Evolutionary conservation across 2,888 invertebrate genomes (phyloP), one percentile per base, ranked within the genome.

Genomic region (Diaphora mendica): DNA sequence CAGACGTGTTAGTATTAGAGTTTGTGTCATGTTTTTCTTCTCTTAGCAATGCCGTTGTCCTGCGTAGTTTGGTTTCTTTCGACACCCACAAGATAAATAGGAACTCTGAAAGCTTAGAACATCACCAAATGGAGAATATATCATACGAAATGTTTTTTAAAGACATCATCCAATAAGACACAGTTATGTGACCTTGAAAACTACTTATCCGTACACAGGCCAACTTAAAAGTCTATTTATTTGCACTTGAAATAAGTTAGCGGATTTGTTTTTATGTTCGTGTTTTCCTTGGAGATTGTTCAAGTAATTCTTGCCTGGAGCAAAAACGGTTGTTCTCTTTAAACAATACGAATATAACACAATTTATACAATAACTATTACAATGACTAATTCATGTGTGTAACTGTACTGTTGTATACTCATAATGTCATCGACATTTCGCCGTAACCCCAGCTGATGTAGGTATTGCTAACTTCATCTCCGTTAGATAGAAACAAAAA

Each of bases 101-200:
- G 39, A 39, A 39, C 39, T 39, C 11, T 11, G 9, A 8, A 39
- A 39, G 11, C 39, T 35, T 39, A 39, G 39, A 4, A 8, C 11
- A 39, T 39, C 39, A 39, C 9, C 39, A 20, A 3, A 48, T 48
- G 7, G 17, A 48, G 48, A 48, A 48, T 20, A 7, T 48, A 48
- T 15, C 44, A 44, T 48, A 48, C 44, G 3, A 48, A 3, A 48
- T 48, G 7, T 48, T 48, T 48, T 44, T 48, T 48, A 15, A 26
- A 9, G 15, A 62, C 30, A 30, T 30, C 15, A 30, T 17, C 30
- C 15, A 62, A 62, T 30, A 62, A 30, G 62, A 17, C 30, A 62
- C 62, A 62, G 62, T 62, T 62, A 62, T 62, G 30, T 30, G 62
- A 30, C 62, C 62, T 62, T 30, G 62, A 62, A 62, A 62, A 17